These are phyloP conservation scores for Peromyscus californicus DNA, from an alignment of 2,113 vertebrate genomes.

Conservation along the genomic window DNA sequence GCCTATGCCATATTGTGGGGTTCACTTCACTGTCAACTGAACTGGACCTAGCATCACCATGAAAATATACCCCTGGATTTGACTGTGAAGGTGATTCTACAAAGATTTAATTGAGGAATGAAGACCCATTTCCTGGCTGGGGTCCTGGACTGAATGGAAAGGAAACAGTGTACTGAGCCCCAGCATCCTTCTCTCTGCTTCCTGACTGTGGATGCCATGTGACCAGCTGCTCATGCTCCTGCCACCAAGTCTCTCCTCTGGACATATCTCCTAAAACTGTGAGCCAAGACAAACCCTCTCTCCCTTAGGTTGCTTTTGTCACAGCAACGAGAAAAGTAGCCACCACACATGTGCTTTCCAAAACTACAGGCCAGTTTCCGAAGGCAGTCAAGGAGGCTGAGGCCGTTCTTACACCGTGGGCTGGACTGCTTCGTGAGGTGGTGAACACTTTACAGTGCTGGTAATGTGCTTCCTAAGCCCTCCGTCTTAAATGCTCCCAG, in stretches of 20 bases:
- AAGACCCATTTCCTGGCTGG: neutral
- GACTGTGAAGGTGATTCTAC: neutral
- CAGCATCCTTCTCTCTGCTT: too few species aligned
- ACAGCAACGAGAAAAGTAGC: neutral
- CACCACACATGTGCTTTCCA: neutral
- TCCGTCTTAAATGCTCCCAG: slow-evolving; percentile 78
- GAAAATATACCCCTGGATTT: neutral
- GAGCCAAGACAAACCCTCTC: neutral
- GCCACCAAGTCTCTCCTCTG: neutral
- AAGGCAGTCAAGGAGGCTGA: slow-evolving; percentile 6
- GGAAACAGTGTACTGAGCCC: neutral
- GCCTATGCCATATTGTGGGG: neutral
- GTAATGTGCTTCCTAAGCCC: slow-evolving; percentile 75
- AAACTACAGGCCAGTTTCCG: slow-evolving; percentile 17
- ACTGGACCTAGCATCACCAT: neutral
- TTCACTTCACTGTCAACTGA: neutral
- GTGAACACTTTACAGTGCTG: slow-evolving; percentile 85
- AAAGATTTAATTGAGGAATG: neutral
- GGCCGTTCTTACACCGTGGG: slow-evolving; percentile 75
- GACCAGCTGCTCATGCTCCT: too few species aligned
- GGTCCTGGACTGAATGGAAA: neutral
- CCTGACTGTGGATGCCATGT: too few species aligned
- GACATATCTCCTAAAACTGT: neutral
- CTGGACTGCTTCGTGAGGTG: neutral
- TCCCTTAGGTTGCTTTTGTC: neutral